Evolutionary conservation across 2,888 invertebrate species (phyloP), one percentile per base, ranked within the genome.

Genomic region (Chloroclystis v-ata): DNA sequence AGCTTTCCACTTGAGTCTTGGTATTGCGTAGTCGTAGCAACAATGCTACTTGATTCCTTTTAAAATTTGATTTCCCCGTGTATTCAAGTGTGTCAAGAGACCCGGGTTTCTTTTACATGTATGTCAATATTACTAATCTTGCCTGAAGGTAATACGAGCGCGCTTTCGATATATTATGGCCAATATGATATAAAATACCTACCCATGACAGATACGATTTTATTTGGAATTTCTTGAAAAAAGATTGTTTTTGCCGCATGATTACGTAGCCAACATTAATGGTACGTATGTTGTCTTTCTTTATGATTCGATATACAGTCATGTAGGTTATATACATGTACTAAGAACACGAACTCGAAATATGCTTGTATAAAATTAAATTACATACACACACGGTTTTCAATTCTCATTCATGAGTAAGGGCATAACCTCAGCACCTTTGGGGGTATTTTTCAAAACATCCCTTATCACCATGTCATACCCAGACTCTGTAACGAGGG

Each of bases 401-500:
- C 12, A 10, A 33, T 25, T 10, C 20, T 6, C 11, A 26, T 33
- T 33, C 10, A 32, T 4, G 20, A 2, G 32, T 25, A n/a, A n/a
- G n/a, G n/a, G 6, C 30, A 24, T 35, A 28, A 49, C 54, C 51
- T 52, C 56, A 47, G 41, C 43, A 39, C 55, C 46, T 59, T 11
- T 25, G 39, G 37, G 41, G 35, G 20, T 5, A 61, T 66, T 63
- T 67, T 67, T 67, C 57, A 65, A 60, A 61, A 57, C 50, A 51
- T 56, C 63, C 59, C 39, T 38, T 42, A 47, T 40, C 47, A 54
- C 44, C 61, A 59, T 79, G 78, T 78, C 79, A 77, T 57, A 65
- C 54, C 58, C 78, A 80, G 72, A 52, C 50, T 54, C 55, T 24
- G 56, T 72, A 73, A 75, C 71, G 67, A 73, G 79, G 77, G 79